Evolutionary conservation across 1,140 invertebrate species (phyloP).

Genomic region (Pteromalus puparum): DNA sequence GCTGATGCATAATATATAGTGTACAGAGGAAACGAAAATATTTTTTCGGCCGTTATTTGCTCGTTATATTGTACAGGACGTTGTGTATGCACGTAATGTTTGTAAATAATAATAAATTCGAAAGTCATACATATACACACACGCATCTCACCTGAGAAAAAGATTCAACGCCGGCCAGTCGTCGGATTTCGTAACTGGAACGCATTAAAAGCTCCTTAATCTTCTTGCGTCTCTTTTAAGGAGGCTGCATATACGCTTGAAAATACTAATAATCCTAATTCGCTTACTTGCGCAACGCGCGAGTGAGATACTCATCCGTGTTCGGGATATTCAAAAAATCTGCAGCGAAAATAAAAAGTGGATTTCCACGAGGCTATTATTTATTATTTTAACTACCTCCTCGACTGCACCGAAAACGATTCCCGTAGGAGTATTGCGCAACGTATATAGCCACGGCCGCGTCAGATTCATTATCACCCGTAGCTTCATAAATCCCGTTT

Average conservation of each 20-base stretch:
- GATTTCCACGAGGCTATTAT: too few relatives aligned
- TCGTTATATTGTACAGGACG: background rate
- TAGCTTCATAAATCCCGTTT: constrained; percentile 13
- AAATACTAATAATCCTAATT: too few relatives aligned
- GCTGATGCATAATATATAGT: too few relatives aligned
- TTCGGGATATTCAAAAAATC: too few relatives aligned
- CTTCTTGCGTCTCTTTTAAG: background rate
- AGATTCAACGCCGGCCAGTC: background rate
- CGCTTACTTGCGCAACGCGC: too few relatives aligned
- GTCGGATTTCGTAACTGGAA: constrained; percentile 1
- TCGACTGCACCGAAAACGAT: background rate
- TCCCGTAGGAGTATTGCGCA: background rate
- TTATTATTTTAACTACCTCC: background rate
- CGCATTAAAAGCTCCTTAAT: constrained; percentile 1
- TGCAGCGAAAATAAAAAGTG: too few relatives aligned
- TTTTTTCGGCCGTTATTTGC: background rate
- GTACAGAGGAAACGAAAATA: background rate
- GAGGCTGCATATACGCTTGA: background rate
- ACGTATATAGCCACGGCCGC: background rate
- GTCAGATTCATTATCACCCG: constrained; percentile 1
- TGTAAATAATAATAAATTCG: constrained; percentile 5
- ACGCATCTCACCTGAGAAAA: background rate
- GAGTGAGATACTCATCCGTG: too few relatives aligned
- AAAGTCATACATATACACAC: background rate
- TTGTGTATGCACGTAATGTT: background rate